Base-by-base conservation (phyloP, 2,888 invertebrate genomes). In the Spialia ferax region DNA sequence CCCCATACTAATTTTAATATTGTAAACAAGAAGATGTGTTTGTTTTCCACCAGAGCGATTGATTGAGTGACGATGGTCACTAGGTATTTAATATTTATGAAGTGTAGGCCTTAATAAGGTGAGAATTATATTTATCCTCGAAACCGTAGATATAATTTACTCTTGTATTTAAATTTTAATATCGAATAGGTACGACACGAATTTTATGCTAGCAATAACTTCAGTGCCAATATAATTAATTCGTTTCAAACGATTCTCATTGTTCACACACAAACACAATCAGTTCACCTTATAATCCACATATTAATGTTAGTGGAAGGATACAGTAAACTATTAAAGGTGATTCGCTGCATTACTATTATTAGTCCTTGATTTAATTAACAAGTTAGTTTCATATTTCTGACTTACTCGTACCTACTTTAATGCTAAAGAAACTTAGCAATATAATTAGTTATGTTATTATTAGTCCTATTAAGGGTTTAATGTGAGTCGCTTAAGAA, bases 331-430 rank as follows among this genome's bases (percentile, higher is more conserved):
- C n/a, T n/a, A 15, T 8, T 42, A 7, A 42, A 42, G 2, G 42
- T 42, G 18, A 0, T 22, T 50, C 11, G 18, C 48, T 22, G 22
- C 20, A 11, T 50, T 50, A 50, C 6, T 22, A 50, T 48, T 48
- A 20, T 48, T 48, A 48, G 48, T 48, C 11, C 48, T 48, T 20
- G 11, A 48, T 48, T 48, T 48, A 48, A 48, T 48, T 48, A 48
- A 48, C 48, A 11, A 48, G 18, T 20, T 48, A 42, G 42, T 42
- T 42, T 42, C 42, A 15, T 42, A 15, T 48, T 48, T 20, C 48
- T 1, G 15, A 20, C 20, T 20, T 10, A n/a, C 2, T 18, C 2
- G 8, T 48, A 48, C 20, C 11, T 20, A 3, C 11, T 0, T 1
- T 1, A 26, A 6, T 15, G 18, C 1, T 45, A 45, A 45, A 2